Evolutionary conservation across 1,140 invertebrate genomes (phyloP).

Genomic region (Tetramorium parvispinum): DNA sequence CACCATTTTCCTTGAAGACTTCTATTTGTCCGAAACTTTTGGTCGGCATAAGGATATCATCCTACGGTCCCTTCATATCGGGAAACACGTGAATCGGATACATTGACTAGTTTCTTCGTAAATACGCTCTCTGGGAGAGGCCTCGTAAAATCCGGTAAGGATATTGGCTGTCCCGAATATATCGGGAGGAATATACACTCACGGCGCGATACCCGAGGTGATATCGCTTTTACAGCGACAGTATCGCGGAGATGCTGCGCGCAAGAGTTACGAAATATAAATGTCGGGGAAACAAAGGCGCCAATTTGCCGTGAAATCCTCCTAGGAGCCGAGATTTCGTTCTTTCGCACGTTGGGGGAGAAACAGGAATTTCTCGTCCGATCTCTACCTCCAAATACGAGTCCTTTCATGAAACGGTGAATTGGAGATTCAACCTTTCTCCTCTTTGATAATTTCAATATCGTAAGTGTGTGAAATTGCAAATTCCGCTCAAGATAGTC

Average conservation of each 20-base stretch:
- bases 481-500: constrained; percentile 26
- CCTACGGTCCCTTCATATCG: constrained; percentile 12
- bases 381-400: constrained; percentile 1
- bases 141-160: constrained; percentile 63
- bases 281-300: constrained; percentile 41
- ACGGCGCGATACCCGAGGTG: constrained; percentile 28
- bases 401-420: constrained; percentile 22
- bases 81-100: constrained; percentile 53
- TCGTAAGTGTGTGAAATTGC: constrained; percentile 3
- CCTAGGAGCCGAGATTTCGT: background rate
- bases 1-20: background rate
- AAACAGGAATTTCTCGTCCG: constrained; percentile 24
- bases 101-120: constrained; percentile 48
- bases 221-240: constrained; percentile 31
- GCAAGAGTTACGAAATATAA: constrained; percentile 59
- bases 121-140: constrained; percentile 38
- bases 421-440: constrained; percentile 11
- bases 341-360: background rate
- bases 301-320: constrained; percentile 58
- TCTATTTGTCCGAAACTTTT: constrained; percentile 38
- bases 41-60: constrained; percentile 20
- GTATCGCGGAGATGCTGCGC: constrained; percentile 1
- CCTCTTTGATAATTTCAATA: constrained; percentile 44
- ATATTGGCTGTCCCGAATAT: constrained; percentile 64
- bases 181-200: constrained; percentile 40